phyloP scores from a whole-genome alignment of 1,140 invertebrate genomes.

The Drosophila punjabiensis region DNA sequence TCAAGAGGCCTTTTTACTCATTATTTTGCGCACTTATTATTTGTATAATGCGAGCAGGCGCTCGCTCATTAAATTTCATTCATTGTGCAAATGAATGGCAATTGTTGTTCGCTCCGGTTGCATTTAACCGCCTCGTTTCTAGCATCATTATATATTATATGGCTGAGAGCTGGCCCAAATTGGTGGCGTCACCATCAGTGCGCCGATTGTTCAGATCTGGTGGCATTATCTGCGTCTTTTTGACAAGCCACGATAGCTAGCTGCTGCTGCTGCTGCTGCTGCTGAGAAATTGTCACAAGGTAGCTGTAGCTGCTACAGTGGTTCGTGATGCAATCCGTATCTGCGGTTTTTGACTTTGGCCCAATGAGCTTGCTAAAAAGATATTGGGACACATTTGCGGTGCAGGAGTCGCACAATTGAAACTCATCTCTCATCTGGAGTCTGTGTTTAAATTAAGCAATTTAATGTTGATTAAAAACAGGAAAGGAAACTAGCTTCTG shows the following conservation, averaged over 20 bases:
- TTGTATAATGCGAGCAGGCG: slow-evolving; percentile 47
- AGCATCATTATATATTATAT: slow-evolving; percentile 33
- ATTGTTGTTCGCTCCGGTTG: slow-evolving; percentile 52
- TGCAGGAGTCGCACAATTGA: neutral
- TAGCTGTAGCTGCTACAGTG: slow-evolving; percentile 5
- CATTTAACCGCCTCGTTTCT: slow-evolving; percentile 58
- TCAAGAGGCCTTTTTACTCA: slow-evolving; percentile 42
- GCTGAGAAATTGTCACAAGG: slow-evolving; percentile 50
- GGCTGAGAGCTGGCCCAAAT: slow-evolving; percentile 35
- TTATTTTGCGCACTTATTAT: slow-evolving; percentile 52
- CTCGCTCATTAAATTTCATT: slow-evolving; percentile 65
- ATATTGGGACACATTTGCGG: slow-evolving; percentile 16
- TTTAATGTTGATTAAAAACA: neutral
- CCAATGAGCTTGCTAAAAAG: slow-evolving; percentile 39
- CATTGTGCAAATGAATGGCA: slow-evolving; percentile 75
- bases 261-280: too few relatives aligned
- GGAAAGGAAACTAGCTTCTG: too few relatives aligned
- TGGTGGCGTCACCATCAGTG: slow-evolving; percentile 40
- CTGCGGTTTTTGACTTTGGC: slow-evolving; percentile 40
- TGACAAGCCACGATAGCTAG: slow-evolving; percentile 17
- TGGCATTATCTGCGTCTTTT: slow-evolving; percentile 3
- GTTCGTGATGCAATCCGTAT: slow-evolving; percentile 38
- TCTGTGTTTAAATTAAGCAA: neutral
- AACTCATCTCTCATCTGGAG: neutral
- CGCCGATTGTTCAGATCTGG: slow-evolving; percentile 29